Evolutionary conservation across 2,797 vertebrate species (phyloP), one percentile per base, ranked within the genome.

Genomic region (Eulemur coronatus): DNA sequence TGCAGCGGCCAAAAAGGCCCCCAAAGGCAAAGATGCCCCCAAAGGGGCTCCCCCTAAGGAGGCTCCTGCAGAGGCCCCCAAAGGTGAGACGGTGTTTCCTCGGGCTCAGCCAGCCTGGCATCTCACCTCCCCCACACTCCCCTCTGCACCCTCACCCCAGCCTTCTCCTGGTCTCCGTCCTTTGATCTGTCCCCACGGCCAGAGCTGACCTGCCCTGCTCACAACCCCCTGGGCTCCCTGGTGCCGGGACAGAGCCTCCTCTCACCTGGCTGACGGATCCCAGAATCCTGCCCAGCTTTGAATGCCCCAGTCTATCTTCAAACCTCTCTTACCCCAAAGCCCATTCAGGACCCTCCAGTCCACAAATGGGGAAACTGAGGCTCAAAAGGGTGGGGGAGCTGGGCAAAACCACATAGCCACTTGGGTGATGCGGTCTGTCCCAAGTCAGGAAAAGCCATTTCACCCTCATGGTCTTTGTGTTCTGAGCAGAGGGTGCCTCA

Each of bases 11-110:
- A 94, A 97, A 94, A 93, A 93, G 89, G 91, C 86, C 79, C 81
- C 96, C 26, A 92, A 96, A 84, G 95, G 73, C 82, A 97, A 97
- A 93, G 96, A 97, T 33, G 50, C 84, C 33, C 67, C 93, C 38
- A 67, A 95, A 41, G 76, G 95, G 55, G 46, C 22, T 1, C 24
- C 96, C 3, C 48, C 88, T 15, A 65, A 89, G n/a, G 94, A 65
- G 65, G 75, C 79, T 22, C 91, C 96, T 5, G 84, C 70, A 26
- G 88, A 97, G 46, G 26, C 96, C 48, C 84, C 96, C 61, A 97
- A 96, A 97, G 98, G 98, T 97, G 75, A 96, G 96, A 6, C 4
- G 14, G 4, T 30, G 26, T 1, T 75, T 30, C 38, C 10, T 2
- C 4, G 18, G 59, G 17, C 30, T n/a, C 14, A 3, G 46, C 59